Base-by-base conservation (phyloP, 2,113 vertebrate genomes). In the Dicrurus megarhynchus region DNA sequence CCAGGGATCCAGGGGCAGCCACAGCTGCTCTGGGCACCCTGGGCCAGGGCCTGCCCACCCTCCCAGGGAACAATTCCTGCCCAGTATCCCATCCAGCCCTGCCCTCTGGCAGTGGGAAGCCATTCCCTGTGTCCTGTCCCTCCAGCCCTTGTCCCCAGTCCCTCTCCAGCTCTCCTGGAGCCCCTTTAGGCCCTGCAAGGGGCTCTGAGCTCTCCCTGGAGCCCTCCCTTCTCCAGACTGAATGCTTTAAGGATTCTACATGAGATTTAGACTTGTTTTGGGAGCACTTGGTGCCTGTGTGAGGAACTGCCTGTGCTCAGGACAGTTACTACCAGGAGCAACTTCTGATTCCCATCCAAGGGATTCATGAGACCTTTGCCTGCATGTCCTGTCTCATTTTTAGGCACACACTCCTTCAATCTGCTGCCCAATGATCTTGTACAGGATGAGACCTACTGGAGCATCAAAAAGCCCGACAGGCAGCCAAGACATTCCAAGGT, bases 291-390 rank as follows among this genome's bases (percentile, higher is more conserved):
- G 46, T 7, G 41, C 21, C 67, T 8, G 52, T 10, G 26, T 3
- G 17, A 79, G 42, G 69, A 27, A 5, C 16, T 17, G 32, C 3
- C 64, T 32, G n/a, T 52, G 3, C 56, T 64, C 16, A 3, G 13
- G 26, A 7, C 60, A 22, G 27, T 23, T 7, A 8, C 30, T 2
- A 21, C 32, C 57, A 46, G 2, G 2, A 78, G 35, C 60, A 39
- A 4, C 30, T 8, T 17, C 49, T 3, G 4, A 35, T 7, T 49
- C 78, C 60, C 44, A 37, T 1, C 1, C 7, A 26, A 56, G 23
- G n/a, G n/a, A 35, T 8, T 7, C 7, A 9, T 0, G 5, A 28
- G 56, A 4, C 6, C 12, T 4, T 1, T 33, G 13, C n/a, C 23
- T 9, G 13, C 17, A 7, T 0, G 3, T 19, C 39, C 41, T 37